Conservation (phyloP, 1,140 invertebrate genomes). For the Habropoda laboriosa region DNA sequence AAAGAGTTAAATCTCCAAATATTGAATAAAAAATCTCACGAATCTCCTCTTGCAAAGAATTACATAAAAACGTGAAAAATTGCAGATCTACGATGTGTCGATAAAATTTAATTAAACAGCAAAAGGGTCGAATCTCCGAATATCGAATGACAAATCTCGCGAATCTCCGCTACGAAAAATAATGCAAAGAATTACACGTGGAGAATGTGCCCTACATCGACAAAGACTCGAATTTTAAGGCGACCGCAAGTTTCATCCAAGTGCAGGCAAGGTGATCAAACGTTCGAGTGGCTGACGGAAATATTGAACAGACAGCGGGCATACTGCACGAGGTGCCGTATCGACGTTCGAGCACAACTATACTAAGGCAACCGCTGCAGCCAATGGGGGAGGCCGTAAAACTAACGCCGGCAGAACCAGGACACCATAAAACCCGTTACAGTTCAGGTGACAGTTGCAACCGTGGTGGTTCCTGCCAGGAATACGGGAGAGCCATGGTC, state of each 20-base stretch:
- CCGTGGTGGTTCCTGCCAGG: slow-evolving; percentile 37
- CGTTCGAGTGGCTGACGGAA: not conserved
- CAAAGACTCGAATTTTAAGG: no score
- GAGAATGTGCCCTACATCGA: no score
- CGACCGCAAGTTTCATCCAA: not conserved
- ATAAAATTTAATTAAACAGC: no score
- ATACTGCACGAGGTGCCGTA: slow-evolving; percentile 13
- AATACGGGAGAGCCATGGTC: slow-evolving; percentile 22
- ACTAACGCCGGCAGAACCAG: slow-evolving; percentile 42
- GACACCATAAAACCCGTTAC: slow-evolving; percentile 41
- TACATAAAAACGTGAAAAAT: no score
- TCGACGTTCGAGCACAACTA: slow-evolving; percentile 29
- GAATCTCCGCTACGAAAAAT: no score
- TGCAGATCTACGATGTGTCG: no score
- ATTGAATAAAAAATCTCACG: no score
- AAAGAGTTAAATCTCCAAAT: no score
- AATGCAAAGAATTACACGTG: no score
- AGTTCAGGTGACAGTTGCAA: slow-evolving; percentile 48
- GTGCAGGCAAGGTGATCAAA: not conserved
- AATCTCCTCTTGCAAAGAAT: no score
- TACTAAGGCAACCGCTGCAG: slow-evolving; percentile 48
- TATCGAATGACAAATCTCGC: no score
- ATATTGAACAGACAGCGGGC: slow-evolving; percentile 11
- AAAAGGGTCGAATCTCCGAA: no score
- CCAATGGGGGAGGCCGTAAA: slow-evolving; percentile 53